A percentile compares a stretch with the other conserved stretches of the same genome.
Conservation (phyloP, 37 sponge, comb jelly and placozoan species). For the Hormiphora californensis region DNA sequence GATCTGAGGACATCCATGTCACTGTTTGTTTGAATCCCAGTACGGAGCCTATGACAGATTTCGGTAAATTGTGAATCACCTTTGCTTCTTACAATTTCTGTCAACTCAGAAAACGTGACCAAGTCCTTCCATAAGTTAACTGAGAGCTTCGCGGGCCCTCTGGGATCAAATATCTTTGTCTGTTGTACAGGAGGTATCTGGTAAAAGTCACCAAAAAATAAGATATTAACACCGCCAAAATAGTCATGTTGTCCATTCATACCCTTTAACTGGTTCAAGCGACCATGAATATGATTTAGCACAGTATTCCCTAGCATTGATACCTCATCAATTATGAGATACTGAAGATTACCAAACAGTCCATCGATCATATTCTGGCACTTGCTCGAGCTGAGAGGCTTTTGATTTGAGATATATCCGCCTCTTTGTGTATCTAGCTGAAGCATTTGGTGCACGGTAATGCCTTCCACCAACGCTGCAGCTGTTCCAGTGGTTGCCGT, state of each 20-base stretch:
- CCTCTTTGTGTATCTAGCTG: conserved; percentile 34
- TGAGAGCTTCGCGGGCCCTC: not conserved
- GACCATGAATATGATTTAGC: conserved; percentile 21
- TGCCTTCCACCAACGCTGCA: conserved; percentile 21
- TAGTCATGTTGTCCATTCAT: not conserved
- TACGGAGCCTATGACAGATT: conserved; percentile 1
- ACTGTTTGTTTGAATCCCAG: not conserved
- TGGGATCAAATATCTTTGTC: conserved; percentile 24
- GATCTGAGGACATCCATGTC: not conserved
- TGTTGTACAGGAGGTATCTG: conserved; percentile 44
- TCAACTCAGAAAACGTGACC: conserved; percentile 27
- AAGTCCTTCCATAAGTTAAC: conserved; percentile 16
- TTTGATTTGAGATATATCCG: not conserved
- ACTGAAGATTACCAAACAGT: not conserved
- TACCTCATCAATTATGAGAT: conserved; percentile 26
- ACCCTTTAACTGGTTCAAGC: not conserved
- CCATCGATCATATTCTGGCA: not conserved
- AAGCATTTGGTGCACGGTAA: not conserved
- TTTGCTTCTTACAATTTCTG: conserved; percentile 20
- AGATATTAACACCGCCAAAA: conserved; percentile 12
- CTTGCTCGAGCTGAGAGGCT: not conserved
- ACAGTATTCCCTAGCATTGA: conserved; percentile 45
- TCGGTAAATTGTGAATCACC: not conserved
- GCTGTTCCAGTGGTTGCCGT: conserved; percentile 30
- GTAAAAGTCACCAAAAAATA: conserved; percentile 12